These are phyloP conservation scores for Crepidodera aurea DNA, from an alignment of 2,888 invertebrate genomes.

Conservation along the genomic window DNA sequence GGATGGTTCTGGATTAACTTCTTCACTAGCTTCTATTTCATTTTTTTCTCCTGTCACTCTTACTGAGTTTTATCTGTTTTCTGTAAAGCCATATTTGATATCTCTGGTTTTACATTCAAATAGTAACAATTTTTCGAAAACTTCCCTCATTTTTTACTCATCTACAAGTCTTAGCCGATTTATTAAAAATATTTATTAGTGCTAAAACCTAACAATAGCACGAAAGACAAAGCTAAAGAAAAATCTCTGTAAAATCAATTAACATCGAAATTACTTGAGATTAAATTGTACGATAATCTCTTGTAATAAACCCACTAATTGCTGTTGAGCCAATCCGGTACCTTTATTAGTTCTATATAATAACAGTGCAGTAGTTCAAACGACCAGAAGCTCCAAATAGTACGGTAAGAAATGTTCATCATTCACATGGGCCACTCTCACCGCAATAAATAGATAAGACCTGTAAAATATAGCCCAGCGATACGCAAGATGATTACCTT, in stretches of 20 bases:
- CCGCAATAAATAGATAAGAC: constrained; percentile 58
- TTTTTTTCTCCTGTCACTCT: too few relatives aligned
- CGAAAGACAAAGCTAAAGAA: neutral
- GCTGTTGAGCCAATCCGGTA: constrained; percentile 57
- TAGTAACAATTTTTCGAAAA: too few relatives aligned
- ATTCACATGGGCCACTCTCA: constrained; percentile 45
- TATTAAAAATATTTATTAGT: too few relatives aligned
- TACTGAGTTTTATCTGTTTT: too few relatives aligned
- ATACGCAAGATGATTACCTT: constrained; percentile 51
- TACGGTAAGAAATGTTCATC: neutral
- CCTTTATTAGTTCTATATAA: constrained; percentile 58
- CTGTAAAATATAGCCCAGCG: constrained; percentile 56
- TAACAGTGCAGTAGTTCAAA: constrained; percentile 47
- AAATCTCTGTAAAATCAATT: constrained; percentile 56
- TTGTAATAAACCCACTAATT: constrained; percentile 61
- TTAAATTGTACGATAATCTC: constrained; percentile 59
- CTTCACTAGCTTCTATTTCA: too few relatives aligned
- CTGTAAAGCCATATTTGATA: too few relatives aligned
- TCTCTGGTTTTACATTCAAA: too few relatives aligned
- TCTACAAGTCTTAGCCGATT: too few relatives aligned
- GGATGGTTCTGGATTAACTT: too few relatives aligned
- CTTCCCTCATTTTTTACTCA: too few relatives aligned
- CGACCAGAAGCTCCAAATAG: neutral
- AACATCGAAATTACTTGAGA: constrained; percentile 59
- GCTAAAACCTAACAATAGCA: too few relatives aligned